phyloP scores from a whole-genome alignment of 2,797 vertebrate genomes.

The Varecia variegata region DNA sequence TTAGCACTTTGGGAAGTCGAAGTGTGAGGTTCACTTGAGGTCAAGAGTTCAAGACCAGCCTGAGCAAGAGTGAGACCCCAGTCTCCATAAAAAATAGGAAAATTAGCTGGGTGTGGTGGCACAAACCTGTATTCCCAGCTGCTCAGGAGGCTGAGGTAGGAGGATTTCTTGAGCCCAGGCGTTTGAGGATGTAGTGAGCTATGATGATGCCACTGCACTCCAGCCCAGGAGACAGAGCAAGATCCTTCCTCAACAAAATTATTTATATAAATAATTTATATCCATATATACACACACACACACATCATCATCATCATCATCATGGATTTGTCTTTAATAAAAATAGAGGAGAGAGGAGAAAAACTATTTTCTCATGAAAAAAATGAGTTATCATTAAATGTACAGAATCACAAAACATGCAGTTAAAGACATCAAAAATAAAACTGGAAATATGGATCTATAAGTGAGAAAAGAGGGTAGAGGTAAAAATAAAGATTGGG shows the following conservation, averaged over 20 bases:
- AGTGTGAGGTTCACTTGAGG: not conserved
- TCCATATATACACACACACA: no score
- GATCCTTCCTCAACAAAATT: not conserved
- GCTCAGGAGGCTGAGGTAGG: not conserved
- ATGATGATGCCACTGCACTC: not conserved
- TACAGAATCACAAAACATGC: not conserved
- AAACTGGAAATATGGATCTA: not conserved
- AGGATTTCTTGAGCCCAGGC: not conserved
- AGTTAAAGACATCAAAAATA: not conserved
- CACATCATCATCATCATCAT: no score
- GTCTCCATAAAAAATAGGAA: no score
- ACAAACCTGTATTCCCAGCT: not conserved
- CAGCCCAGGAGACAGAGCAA: not conserved
- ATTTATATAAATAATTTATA: no score
- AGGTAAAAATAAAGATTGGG: not conserved
- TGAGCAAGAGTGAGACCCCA: not conserved
- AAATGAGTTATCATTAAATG: not conserved
- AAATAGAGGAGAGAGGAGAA: not conserved
- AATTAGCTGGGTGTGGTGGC: not conserved
- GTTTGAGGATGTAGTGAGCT: not conserved
- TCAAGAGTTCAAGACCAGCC: not conserved
- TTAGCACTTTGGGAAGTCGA: not conserved
- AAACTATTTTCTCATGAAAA: not conserved
- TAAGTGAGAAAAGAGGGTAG: not conserved
- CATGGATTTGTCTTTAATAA: not conserved